Evolutionary conservation across 2,888 invertebrate species (phyloP), one percentile per base, ranked within the genome.

Genomic region (Latrodectus hesperus): DNA sequence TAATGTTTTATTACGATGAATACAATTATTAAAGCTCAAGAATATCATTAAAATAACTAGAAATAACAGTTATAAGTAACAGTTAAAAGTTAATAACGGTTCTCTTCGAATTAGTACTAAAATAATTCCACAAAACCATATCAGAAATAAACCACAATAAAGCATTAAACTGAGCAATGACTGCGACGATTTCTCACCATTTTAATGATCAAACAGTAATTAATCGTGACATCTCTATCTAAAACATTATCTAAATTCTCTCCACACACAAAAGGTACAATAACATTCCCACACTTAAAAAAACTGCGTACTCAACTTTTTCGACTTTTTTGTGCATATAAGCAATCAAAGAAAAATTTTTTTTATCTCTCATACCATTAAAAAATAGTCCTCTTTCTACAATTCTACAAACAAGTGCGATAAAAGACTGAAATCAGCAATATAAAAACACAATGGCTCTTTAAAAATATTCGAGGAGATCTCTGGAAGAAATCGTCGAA

Each of bases 391-490:
- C 60, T 60, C n/a, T 60, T n/a, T 0, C 60, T 60, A 12, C n/a
- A 12, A 60, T 26, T 26, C 67, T 52, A 17, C 73, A 73, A 73
- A 73, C 73, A 73, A 73, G 60, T 12, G 78, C 64, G 77, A 84
- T 84, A 84, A 84, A 84, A 84, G 77, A 73, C 84, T 84, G 72
- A 84, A 84, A 84, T 84, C 84, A 84, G 84, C 84, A 78, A 67
- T 84, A 84, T 84, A 78, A 84, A 84, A 84, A 84, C 84, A 84
- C 84, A 84, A 84, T 84, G 84, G 78, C 84, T 78, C 84, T 78
- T 84, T 84, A 84, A 84, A 84, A 84, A 78, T 83, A 74, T 82
- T 76, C 70, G 75, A 76, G 74, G 26, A 53, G 75, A 82, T 53
- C 55, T 51, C 16, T 17, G 64, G 38, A 49, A 75, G 26, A 60